Conservation (phyloP, 2,113 vertebrate species). For the Austrofundulus limnaeus region DNA sequence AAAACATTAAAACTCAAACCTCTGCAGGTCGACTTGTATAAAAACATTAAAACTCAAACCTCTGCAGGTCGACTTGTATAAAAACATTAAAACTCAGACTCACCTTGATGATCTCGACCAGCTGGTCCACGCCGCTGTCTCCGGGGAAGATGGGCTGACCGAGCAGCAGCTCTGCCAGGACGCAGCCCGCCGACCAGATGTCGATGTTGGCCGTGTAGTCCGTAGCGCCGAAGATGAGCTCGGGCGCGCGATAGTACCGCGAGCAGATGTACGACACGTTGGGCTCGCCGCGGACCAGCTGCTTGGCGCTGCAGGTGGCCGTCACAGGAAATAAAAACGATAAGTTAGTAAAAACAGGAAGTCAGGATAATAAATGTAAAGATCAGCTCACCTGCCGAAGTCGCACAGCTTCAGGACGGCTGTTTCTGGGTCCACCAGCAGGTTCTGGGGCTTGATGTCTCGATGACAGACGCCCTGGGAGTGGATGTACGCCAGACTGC, state of each 20-base stretch:
- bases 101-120: conserved; percentile 92
- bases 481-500: conserved; percentile 93
- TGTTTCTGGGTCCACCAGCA: conserved; percentile 90
- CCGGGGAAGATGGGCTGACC: conserved; percentile 93
- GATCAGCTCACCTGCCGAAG: conserved; percentile 92
- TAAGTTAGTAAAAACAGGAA: not conserved
- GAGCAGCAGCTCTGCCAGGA: conserved; percentile 88
- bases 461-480: conserved; percentile 93
- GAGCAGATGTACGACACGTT: conserved; percentile 94
- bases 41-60: too few species aligned
- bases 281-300: conserved; percentile 88
- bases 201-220: conserved; percentile 93
- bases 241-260: conserved; percentile 89
- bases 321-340: not conserved
- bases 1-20: too few species aligned
- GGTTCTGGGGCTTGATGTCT: conserved; percentile 94
- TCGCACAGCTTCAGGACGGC: conserved; percentile 93
- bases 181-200: conserved; percentile 92
- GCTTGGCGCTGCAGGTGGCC: conserved; percentile 82
- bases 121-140: conserved; percentile 91
- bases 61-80: too few species aligned
- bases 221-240: conserved; percentile 92
- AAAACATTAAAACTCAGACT: too few species aligned
- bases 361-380: too few species aligned
- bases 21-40: too few species aligned